phyloP scores from a whole-genome alignment of 2,113 vertebrate species.

The Macaca mulatta region DNA sequence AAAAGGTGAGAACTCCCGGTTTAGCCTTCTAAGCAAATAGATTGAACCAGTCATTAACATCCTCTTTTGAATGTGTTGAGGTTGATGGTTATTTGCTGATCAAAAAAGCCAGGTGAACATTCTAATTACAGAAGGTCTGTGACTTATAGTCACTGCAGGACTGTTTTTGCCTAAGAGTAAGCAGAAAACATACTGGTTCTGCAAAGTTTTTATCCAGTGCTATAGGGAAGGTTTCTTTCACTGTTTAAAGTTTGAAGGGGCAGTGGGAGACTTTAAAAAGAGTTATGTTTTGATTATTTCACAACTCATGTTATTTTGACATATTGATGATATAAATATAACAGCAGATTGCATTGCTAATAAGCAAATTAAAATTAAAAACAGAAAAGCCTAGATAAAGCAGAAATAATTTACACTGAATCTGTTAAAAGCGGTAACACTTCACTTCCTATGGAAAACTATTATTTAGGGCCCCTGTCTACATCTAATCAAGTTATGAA shows the following conservation, averaged over 20 bases:
- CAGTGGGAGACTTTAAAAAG: neutral
- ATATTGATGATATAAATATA: neutral
- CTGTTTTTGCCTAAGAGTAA: neutral
- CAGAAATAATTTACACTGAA: neutral
- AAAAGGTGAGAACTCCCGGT: neutral
- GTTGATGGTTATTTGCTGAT: neutral
- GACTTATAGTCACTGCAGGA: neutral
- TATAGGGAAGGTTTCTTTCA: neutral
- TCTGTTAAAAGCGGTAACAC: neutral
- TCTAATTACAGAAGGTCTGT: neutral
- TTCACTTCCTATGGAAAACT: neutral
- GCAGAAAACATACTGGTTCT: neutral
- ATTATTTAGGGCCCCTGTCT: neutral
- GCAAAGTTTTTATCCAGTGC: neutral
- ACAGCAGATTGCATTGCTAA: neutral
- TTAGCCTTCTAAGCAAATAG: slow-evolving; percentile 3
- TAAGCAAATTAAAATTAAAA: neutral
- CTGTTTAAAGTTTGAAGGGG: neutral
- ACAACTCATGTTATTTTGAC: neutral
- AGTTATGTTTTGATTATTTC: neutral
- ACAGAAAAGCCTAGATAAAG: neutral
- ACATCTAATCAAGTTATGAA: slow-evolving; percentile 15
- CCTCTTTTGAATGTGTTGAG: neutral
- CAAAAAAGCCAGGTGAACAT: neutral
- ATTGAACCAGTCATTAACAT: neutral